Percentiles rank a stretch among this genome's conserved stretches.
Evolutionary conservation across 2,797 vertebrate species (phyloP).

Genomic region (Oreonectes daqikongensis): DNA sequence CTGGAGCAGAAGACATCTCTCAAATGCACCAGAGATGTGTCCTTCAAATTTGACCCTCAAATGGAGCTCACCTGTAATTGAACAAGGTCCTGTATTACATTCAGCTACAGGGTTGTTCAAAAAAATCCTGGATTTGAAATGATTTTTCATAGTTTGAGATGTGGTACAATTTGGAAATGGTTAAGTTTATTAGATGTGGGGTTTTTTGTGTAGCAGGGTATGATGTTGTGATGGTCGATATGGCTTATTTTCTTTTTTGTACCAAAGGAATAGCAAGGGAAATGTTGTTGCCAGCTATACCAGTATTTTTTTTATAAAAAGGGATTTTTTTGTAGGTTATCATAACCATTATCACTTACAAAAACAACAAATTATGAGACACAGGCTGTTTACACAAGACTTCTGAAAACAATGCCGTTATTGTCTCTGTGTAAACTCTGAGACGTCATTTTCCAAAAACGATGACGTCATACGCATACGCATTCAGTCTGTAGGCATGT

Average conservation of each 20-base stretch:
- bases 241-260: background rate
- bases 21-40: slow-evolving; percentile 18
- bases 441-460: no score
- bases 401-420: no score
- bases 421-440: no score
- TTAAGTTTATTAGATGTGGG: background rate
- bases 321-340: background rate
- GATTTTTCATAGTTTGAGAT: slow-evolving; percentile 5
- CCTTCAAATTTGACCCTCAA: slow-evolving; percentile 17
- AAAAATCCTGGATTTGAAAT: background rate
- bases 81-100: slow-evolving; percentile 15
- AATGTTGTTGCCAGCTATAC: background rate
- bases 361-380: background rate
- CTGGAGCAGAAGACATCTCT: slow-evolving; percentile 16
- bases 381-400: no score
- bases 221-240: background rate
- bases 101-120: slow-evolving; percentile 3
- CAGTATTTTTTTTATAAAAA: background rate
- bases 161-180: background rate
- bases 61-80: slow-evolving; percentile 31
- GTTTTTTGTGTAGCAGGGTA: background rate
- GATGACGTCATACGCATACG: no score
- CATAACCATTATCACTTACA: background rate
- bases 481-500: no score
- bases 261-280: background rate